Conservation (phyloP, 2,113 vertebrate species). For the Mus pahari region DNA sequence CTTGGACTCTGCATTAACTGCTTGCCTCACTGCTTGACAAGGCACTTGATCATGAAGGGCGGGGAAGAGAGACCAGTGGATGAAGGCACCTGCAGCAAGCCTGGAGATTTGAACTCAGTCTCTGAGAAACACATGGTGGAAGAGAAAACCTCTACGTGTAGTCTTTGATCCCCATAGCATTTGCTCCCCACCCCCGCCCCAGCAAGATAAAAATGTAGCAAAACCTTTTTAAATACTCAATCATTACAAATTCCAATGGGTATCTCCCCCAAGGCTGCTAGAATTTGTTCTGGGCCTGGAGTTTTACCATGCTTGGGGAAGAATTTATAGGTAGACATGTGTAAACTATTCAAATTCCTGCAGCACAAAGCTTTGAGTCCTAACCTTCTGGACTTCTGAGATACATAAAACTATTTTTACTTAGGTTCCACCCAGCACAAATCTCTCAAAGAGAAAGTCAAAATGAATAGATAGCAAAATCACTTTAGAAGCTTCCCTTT, state of each 20-base stretch:
- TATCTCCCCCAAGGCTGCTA: neutral
- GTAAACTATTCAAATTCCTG: neutral
- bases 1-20: neutral
- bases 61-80: neutral
- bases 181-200: neutral
- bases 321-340: neutral
- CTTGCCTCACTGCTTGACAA: neutral
- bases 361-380: neutral
- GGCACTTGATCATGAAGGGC: neutral
- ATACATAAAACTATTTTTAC: neutral
- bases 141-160: neutral
- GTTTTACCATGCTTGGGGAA: neutral
- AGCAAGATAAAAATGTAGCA: neutral
- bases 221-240: neutral
- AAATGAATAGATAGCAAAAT: neutral
- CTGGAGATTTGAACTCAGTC: neutral
- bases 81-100: neutral
- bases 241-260: neutral
- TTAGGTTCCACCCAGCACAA: slow-evolving; percentile 6
- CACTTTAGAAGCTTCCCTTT: neutral
- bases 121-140: neutral
- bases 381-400: neutral
- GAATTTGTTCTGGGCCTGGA: neutral
- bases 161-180: neutral
- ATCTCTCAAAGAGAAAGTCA: neutral